phyloP scores from a whole-genome alignment of 2,113 vertebrate genomes.

The Mystacornis crossleyi region DNA sequence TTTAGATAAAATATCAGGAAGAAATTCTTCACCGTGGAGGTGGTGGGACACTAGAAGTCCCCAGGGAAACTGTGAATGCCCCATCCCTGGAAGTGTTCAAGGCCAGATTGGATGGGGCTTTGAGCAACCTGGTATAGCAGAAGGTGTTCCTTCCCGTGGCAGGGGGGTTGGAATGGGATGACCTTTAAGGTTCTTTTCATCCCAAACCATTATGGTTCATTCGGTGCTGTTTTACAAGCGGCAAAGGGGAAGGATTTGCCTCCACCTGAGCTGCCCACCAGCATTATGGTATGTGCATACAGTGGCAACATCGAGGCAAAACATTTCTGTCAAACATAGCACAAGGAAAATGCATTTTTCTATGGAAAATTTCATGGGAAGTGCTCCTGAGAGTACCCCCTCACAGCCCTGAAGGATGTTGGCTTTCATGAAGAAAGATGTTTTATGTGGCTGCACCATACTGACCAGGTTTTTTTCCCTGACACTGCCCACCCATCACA shows the following conservation, averaged over 20 bases:
- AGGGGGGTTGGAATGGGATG: neutral
- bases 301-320: neutral
- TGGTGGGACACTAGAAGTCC: neutral
- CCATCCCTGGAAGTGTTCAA: neutral
- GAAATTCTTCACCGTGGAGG: neutral
- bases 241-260: neutral
- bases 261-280: neutral
- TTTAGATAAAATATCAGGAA: neutral
- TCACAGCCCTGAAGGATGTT: neutral
- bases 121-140: neutral
- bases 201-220: neutral
- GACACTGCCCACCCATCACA: accelerated
- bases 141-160: neutral
- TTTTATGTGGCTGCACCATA: neutral
- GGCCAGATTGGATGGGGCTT: neutral
- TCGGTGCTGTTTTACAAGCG: accelerated
- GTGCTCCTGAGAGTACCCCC: accelerated
- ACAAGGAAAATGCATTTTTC: neutral
- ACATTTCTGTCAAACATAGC: neutral
- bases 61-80: neutral
- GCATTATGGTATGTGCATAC: neutral
- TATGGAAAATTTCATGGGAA: neutral
- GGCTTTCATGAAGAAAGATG: accelerated
- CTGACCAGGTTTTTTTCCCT: neutral
- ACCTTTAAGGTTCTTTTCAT: neutral